These are phyloP conservation scores for Lepidurus packardi DNA, from an alignment of 1,140 invertebrate species.

Conservation along the genomic window DNA sequence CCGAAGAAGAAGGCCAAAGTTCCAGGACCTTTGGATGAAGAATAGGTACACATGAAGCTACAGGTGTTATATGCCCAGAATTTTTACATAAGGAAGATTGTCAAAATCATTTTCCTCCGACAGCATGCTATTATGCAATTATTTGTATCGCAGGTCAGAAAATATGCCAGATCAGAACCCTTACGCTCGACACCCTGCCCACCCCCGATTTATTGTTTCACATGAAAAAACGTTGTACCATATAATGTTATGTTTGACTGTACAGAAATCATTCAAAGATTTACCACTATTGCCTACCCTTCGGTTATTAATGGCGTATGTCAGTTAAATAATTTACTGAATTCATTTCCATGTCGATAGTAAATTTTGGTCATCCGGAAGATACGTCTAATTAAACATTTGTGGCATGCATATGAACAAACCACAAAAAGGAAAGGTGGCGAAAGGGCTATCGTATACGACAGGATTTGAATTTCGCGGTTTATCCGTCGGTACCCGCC, in stretches of 20 bases:
- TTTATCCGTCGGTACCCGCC: not conserved
- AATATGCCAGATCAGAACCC: not conserved
- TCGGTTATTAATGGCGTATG: not conserved
- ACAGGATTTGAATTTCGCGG: not conserved
- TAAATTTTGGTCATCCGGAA: not conserved
- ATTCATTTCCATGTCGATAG: not conserved
- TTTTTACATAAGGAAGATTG: not conserved
- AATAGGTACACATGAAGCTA: constrained; percentile 4
- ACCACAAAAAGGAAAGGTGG: not conserved
- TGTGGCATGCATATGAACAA: not conserved
- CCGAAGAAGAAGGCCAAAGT: not conserved
- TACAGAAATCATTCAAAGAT: constrained; percentile 20
- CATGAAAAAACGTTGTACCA: not conserved
- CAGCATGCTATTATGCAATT: constrained; percentile 9
- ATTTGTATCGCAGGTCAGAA: constrained; percentile 12
- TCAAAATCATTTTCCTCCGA: not conserved
- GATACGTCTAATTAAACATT: not conserved
- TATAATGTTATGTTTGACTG: constrained; percentile 11
- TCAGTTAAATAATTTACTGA: not conserved
- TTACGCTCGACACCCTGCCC: constrained; percentile 16
- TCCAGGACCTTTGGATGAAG: not conserved
- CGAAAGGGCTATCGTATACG: too few species aligned
- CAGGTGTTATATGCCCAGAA: not conserved
- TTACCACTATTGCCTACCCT: not conserved
- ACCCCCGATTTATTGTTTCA: constrained; percentile 11